Base-by-base conservation (phyloP, 2,113 vertebrate genomes). In the Vulpes lagopus region DNA sequence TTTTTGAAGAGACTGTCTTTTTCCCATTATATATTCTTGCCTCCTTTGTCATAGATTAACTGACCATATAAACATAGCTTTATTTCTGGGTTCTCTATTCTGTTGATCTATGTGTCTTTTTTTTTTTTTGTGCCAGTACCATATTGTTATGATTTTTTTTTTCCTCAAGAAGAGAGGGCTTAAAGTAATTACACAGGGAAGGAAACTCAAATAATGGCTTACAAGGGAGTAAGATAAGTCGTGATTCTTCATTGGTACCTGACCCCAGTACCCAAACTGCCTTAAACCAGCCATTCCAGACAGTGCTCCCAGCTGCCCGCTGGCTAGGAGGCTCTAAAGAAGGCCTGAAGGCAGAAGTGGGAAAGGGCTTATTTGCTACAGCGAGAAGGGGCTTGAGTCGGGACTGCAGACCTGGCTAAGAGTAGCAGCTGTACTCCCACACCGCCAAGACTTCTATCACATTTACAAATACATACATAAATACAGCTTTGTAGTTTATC, bases 241-340 rank as follows among this genome's bases (percentile, higher is more conserved):
- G 93, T 97, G 97, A 98, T 97, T 97, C 69, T 95, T 98, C 71
- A 59, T 55, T 74, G 57, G 89, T 84, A 81, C 65, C 91, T 97
- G 76, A 67, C 87, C 83, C 94, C 67, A 57, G 9, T 4, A 53
- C 88, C 91, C 87, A 51, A 89, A 59, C 84, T 78, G 74, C 83
- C 96, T 91, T 65, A 84, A 96, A 80, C 73, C 71, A 96, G 96
- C 78, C 96, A 91, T 97, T 95, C 82, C 83, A 49, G 49, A 67
- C 71, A 27, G 43, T 22, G 69, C 23, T 65, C 10, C 55, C 65
- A 0, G 95, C 95, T 98, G 81, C 78, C 91, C 43, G 7, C 43
- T 43, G 43, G 43, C 43, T 43, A 43, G 43, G 43, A 43, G 6
- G 43, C 43, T 43, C 43, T 43, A 43, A 1, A 43, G 43, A 43